A percentile compares a stretch with the other conserved stretches of the same genome.
Conservation (phyloP, 92 coral and sea anemone species). For the Pocillopora grandis region DNA sequence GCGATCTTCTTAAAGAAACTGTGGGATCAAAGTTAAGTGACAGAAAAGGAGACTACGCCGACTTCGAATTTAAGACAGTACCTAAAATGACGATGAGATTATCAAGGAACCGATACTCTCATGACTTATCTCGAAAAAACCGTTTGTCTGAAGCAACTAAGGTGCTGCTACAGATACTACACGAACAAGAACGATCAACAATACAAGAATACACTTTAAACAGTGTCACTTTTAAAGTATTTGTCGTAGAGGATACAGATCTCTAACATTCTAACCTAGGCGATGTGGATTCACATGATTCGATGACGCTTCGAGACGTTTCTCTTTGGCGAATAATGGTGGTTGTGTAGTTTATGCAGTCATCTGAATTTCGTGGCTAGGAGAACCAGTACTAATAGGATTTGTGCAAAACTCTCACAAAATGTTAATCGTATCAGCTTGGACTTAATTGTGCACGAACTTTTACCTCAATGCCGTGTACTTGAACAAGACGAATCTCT, state of each 20-base stretch:
- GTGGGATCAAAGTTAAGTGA: constrained; percentile 38
- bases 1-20: constrained; percentile 35
- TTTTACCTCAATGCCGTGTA: no score
- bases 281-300: background rate
- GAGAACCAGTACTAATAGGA: no score
- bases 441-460: no score
- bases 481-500: no score
- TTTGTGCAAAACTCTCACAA: no score
- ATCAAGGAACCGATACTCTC: background rate
- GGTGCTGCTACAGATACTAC: constrained; percentile 29
- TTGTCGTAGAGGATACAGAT: constrained; percentile 38
- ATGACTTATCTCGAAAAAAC: background rate
- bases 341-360: no score
- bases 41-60: constrained; percentile 35
- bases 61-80: constrained; percentile 32
- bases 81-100: background rate
- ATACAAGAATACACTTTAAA: constrained; percentile 30
- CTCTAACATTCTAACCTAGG: background rate
- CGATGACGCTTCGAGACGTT: background rate
- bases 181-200: constrained; percentile 32
- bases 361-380: no score
- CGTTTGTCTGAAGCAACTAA: constrained; percentile 17
- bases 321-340: background rate
- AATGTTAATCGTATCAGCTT: no score
- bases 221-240: constrained; percentile 35